phyloP scores from a whole-genome alignment of 2,888 invertebrate genomes.

The Drepanosiphum platanoidis region DNA sequence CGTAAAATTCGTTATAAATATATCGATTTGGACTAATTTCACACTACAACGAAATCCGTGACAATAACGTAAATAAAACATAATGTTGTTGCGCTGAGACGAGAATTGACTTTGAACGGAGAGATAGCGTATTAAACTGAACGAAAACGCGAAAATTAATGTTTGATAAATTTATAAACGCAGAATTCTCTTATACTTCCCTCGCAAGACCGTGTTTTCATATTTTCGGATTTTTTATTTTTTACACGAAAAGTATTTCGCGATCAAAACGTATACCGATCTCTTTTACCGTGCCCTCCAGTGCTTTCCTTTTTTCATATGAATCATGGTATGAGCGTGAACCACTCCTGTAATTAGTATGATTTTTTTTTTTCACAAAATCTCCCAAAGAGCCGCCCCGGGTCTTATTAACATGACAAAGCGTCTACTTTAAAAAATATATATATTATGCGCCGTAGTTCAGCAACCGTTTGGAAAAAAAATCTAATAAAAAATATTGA shows the following conservation, averaged over 20 bases:
- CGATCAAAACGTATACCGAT: background rate
- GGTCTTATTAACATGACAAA: background rate
- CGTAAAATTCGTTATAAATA: conserved; percentile 20
- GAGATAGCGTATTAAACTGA: background rate
- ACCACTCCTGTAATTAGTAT: background rate
- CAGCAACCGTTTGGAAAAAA: background rate
- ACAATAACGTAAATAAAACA: conserved; percentile 18
- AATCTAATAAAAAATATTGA: background rate
- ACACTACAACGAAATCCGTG: background rate
- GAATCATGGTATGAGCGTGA: background rate
- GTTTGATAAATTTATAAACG: background rate
- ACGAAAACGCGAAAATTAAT: conserved; percentile 4
- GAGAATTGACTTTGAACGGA: background rate
- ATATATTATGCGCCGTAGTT: background rate
- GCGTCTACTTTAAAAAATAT: background rate
- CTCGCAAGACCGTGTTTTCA: background rate
- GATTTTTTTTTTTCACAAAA: background rate
- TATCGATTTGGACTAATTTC: conserved; percentile 24
- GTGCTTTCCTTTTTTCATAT: too few relatives aligned
- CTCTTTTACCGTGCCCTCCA: background rate
- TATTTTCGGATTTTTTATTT: background rate
- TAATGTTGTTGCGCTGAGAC: background rate
- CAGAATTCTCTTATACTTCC: background rate
- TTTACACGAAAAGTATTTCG: background rate
- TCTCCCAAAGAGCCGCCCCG: background rate